Base-by-base conservation (phyloP, 2,113 vertebrate genomes). In the Nothoprocta perdicaria region DNA sequence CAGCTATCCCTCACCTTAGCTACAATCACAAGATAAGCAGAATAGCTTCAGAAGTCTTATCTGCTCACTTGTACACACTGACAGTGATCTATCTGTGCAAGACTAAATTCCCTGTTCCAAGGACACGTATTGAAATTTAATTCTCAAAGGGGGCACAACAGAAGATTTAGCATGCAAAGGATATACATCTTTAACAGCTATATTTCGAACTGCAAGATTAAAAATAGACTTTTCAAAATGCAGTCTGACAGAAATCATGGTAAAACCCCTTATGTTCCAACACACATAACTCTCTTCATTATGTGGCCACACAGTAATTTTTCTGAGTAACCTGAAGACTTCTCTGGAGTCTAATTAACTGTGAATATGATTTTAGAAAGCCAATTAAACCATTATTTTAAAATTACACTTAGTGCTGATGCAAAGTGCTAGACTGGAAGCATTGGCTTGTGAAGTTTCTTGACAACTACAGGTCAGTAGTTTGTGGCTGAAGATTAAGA, bases 101-200 rank as follows among this genome's bases (percentile, higher is more conserved):
- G 74, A 92, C 48, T 55, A 86, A 92, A 84, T 63, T 76, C 40
- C 75, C 86, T 58, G 45, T 91, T 88, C n/a, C 84, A 86, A 92
- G 71, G 90, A 72, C 3, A 0, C 5, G 12, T 35, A 73, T 62
- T 52, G 80, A 76, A 88, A 79, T 78, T 73, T 52, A 23, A 6
- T n/a, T 85, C 46, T 96, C 79, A 48, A 60, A 90, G 76, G 41
- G 22, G 31, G 73, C 26, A 27, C 12, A 80, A 72, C 38, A 91
- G 67, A 5, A 0, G 24, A 91, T 53, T 91, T 86, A 80, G 62
- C 62, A 80, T 65, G 33, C 79, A 89, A 95, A 90, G 52, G 57
- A 69, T 57, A 65, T 16, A 31, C 15, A 12, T 46, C 80, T 90
- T 95, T 88, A 90, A 93, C 75, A 19, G 66, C 61, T 79, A 5